phyloP scores from a whole-genome alignment of 2,113 vertebrate species.

The Halcyon malimbica region DNA sequence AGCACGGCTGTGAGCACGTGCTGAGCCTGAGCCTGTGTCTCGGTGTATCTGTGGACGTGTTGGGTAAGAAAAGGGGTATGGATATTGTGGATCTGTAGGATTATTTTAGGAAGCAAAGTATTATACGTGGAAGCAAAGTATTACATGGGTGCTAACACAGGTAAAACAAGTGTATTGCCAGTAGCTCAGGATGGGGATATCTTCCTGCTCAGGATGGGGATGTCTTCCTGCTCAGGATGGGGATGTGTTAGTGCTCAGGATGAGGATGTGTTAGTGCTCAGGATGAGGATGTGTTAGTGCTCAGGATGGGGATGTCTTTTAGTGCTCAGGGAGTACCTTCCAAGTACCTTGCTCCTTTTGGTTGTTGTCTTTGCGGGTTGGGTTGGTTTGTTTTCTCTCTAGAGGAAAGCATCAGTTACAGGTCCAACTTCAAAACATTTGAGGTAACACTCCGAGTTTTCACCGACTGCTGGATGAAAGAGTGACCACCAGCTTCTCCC shows the following conservation, averaged over 20 bases:
- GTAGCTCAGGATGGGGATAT: not conserved
- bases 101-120: not conserved
- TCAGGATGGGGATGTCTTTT: not conserved
- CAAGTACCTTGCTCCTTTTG: not conserved
- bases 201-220: not conserved
- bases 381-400: not conserved
- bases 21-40: not conserved
- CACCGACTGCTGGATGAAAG: not conserved
- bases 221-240: not conserved
- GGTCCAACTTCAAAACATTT: not conserved
- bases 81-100: not conserved
- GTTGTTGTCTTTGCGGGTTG: not conserved
- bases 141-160: accelerated
- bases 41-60: not conserved
- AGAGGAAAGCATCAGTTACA: not conserved
- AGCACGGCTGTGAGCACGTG: not conserved
- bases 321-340: not conserved
- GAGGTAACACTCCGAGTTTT: not conserved
- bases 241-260: not conserved
- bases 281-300: not conserved
- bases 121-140: not conserved
- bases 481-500: not conserved
- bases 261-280: not conserved
- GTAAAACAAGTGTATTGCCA: not conserved
- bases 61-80: not conserved